These are phyloP conservation scores for Scortum barcoo DNA, from an alignment of 2,113 vertebrate species.

Conservation along the genomic window DNA sequence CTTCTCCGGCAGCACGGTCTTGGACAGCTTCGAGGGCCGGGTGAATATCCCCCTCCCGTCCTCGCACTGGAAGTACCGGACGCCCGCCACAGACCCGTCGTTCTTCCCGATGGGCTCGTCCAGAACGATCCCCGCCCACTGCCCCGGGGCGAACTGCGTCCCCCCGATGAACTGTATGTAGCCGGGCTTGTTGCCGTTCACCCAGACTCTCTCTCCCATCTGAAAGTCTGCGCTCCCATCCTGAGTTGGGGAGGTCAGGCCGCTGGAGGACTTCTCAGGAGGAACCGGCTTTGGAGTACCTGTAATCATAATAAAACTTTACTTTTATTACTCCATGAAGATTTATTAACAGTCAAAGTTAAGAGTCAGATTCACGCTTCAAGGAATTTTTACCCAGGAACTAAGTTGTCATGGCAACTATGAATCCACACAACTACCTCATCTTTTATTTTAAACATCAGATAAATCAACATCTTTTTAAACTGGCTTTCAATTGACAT, in stretches of 20 bases:
- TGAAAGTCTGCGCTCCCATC: conserved; percentile 90
- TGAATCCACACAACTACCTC: too few relatives aligned
- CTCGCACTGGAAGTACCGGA: conserved; percentile 95
- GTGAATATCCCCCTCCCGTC: conserved; percentile 94
- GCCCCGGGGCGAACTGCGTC: conserved; percentile 95
- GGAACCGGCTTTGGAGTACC: conserved; percentile 83
- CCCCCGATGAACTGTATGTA: conserved; percentile 94
- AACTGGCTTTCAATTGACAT: too few relatives aligned
- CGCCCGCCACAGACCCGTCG: conserved; percentile 92
- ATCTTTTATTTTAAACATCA: too few relatives aligned
- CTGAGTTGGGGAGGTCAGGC: conserved; percentile 74
- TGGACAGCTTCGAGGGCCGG: conserved; percentile 91
- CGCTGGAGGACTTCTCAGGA: conserved; percentile 73
- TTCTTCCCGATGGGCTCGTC: conserved; percentile 96
- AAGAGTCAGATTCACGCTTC: too few relatives aligned
- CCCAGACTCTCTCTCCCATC: conserved; percentile 94
- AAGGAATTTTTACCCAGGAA: too few relatives aligned
- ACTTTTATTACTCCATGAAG: too few relatives aligned
- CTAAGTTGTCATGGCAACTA: too few relatives aligned
- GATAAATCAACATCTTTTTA: too few relatives aligned
- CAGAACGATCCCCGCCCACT: conserved; percentile 96
- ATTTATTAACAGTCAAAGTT: too few relatives aligned
- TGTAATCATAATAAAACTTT: conserved; percentile 62
- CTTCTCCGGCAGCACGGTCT: conserved; percentile 82
- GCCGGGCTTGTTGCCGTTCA: conserved; percentile 95